Percentiles rank a stretch among this genome's conserved stretches.
These are phyloP conservation scores for Takifugu bimaculatus DNA, from an alignment of 2,113 vertebrate species.

Conservation along the genomic window DNA sequence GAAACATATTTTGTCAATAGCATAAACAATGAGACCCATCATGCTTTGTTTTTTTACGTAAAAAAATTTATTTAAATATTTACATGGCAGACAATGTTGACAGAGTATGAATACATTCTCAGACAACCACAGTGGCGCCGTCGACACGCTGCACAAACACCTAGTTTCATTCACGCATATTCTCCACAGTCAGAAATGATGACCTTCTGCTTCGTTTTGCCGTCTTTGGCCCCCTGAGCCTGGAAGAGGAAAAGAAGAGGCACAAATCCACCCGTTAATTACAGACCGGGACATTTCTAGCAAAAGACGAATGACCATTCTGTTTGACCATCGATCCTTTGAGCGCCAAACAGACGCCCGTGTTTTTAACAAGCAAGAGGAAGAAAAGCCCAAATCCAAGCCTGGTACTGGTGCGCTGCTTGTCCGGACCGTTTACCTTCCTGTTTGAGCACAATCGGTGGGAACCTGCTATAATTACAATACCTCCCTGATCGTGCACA, in stretches of 20 bases:
- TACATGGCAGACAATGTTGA: conserved; percentile 60
- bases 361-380: no score
- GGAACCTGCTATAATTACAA: no score
- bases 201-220: conserved; percentile 93
- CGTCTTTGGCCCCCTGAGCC: conserved; percentile 91
- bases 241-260: conserved; percentile 43
- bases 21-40: background rate
- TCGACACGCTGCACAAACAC: background rate
- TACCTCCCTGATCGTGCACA: no score
- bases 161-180: conserved; percentile 71
- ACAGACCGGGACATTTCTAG: no score
- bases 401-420: no score
- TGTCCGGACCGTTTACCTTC: no score
- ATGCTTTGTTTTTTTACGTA: conserved; percentile 29
- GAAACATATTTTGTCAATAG: no score
- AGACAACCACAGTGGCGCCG: conserved; percentile 5
- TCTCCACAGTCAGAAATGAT: conserved; percentile 95
- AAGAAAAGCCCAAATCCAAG: no score
- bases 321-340: no score
- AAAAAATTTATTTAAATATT: conserved; percentile 76
- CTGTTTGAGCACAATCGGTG: no score
- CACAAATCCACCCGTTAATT: background rate
- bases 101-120: conserved; percentile 25
- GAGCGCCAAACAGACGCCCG: no score
- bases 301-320: no score